phyloP scores from a whole-genome alignment of 2,888 invertebrate species.

The Drosophila hamatofila region DNA sequence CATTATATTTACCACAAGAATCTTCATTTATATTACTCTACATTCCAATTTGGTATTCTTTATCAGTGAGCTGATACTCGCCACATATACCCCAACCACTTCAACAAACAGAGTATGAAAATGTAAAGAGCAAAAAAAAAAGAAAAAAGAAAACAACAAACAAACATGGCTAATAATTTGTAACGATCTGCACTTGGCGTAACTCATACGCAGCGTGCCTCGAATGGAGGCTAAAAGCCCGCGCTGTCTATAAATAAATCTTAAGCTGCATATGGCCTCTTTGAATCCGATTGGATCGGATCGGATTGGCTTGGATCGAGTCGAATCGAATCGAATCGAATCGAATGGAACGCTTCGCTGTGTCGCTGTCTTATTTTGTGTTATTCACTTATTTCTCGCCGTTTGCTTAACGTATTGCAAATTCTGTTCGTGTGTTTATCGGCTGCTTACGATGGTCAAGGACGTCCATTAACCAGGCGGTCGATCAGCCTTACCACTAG shows the following conservation, averaged over 20 bases:
- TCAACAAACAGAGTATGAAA: not conserved
- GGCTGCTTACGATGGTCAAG: conserved; percentile 66
- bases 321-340: not conserved
- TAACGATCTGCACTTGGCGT: conserved; percentile 52
- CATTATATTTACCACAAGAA: not conserved
- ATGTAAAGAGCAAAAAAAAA: not conserved
- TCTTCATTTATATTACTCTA: not conserved
- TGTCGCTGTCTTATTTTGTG: conserved; percentile 30
- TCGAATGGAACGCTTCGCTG: not conserved
- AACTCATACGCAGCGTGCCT: conserved; percentile 75
- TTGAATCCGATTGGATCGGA: conserved; percentile 11
- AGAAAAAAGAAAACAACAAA: too few species aligned
- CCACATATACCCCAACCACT: not conserved
- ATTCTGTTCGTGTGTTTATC: conserved; percentile 30
- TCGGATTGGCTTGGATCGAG: not conserved
- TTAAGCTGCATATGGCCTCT: conserved; percentile 50
- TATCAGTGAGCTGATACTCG: not conserved
- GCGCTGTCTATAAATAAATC: conserved; percentile 74
- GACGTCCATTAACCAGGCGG: conserved; percentile 65
- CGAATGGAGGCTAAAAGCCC: conserved; percentile 77
- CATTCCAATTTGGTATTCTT: not conserved
- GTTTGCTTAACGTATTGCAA: conserved; percentile 15
- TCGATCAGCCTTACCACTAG: not conserved
- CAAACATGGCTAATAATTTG: conserved; percentile 33
- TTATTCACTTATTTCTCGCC: not conserved